Percentiles rank a stretch among this genome's conserved stretches.
Conservation (phyloP, 37 sponge, comb jelly and placozoan genomes). For the Ephydatia muelleri region DNA sequence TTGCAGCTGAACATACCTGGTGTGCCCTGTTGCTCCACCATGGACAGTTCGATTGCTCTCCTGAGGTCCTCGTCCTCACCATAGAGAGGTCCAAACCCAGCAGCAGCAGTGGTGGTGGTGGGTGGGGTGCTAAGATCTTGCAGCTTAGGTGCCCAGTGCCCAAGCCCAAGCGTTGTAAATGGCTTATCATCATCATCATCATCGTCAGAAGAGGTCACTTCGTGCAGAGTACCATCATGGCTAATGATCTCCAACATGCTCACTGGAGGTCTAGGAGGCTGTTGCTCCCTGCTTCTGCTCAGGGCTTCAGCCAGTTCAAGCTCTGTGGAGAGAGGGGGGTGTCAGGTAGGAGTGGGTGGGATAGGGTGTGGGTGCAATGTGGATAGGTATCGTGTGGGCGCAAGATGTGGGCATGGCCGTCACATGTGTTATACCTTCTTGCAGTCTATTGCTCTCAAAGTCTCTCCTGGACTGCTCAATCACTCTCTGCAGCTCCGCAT, state of each 20-base stretch:
- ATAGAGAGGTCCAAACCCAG: conserved; percentile 32
- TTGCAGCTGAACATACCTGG: neutral
- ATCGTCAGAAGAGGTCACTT: neutral
- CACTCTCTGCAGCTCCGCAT: neutral
- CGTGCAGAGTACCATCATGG: neutral
- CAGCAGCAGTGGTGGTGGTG: neutral
- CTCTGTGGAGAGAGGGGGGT: neutral
- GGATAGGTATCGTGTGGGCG: too few species aligned
- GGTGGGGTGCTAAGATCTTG: neutral
- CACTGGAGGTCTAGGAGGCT: neutral
- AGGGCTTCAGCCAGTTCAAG: neutral
- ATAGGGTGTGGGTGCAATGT: too few species aligned
- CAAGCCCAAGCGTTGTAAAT: neutral
- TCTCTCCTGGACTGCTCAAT: neutral
- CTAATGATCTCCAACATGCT: neutral
- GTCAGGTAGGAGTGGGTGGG: neutral
- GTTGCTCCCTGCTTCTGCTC: neutral
- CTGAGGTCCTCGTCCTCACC: conserved; percentile 41
- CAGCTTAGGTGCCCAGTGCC: neutral
- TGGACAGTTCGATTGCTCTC: conserved; percentile 30
- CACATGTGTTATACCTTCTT: neutral
- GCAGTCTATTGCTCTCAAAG: neutral
- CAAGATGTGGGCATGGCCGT: neutral
- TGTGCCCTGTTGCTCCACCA: neutral
- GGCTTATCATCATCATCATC: conserved; percentile 1